Conservation (phyloP, 1,140 invertebrate genomes). For the Lepidotrigona ventralis region DNA sequence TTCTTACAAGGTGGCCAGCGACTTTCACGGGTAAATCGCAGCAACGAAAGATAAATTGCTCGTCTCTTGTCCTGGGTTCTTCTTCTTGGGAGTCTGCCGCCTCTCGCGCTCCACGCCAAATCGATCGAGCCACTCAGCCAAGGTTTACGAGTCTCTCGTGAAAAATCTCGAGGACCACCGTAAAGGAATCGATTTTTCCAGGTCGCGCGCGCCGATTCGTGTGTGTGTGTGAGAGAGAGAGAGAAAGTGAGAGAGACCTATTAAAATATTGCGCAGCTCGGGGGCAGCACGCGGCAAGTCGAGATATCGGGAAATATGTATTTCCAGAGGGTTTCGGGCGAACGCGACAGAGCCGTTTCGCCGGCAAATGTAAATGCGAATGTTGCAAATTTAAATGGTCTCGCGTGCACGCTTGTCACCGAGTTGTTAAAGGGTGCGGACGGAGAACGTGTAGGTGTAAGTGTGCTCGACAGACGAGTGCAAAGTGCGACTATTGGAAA, state of each 20-base stretch:
- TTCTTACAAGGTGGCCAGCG: neutral
- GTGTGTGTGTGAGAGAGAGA: neutral
- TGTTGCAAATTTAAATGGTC: neutral
- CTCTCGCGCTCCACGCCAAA: neutral
- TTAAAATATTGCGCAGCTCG: slow-evolving; percentile 9
- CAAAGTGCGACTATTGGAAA: neutral
- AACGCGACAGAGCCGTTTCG: too few species aligned
- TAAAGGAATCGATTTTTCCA: slow-evolving; percentile 19
- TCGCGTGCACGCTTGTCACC: neutral
- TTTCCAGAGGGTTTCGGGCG: neutral
- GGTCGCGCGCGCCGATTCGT: neutral
- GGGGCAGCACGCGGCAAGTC: neutral
- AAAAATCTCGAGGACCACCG: slow-evolving; percentile 5
- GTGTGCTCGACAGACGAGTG: neutral
- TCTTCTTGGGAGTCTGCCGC: neutral
- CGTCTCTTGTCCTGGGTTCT: neutral
- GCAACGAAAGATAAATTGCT: slow-evolving; percentile 19
- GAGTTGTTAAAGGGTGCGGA: neutral
- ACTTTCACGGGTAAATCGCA: slow-evolving; percentile 18
- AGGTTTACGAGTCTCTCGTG: slow-evolving; percentile 17
- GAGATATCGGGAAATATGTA: slow-evolving; percentile 7
- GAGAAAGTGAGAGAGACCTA: neutral
- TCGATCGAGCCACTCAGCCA: slow-evolving; percentile 17
- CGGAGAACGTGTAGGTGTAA: neutral
- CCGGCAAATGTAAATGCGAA: neutral